Conservation (phyloP, 2,113 vertebrate species). For the Eulemur macaco region DNA sequence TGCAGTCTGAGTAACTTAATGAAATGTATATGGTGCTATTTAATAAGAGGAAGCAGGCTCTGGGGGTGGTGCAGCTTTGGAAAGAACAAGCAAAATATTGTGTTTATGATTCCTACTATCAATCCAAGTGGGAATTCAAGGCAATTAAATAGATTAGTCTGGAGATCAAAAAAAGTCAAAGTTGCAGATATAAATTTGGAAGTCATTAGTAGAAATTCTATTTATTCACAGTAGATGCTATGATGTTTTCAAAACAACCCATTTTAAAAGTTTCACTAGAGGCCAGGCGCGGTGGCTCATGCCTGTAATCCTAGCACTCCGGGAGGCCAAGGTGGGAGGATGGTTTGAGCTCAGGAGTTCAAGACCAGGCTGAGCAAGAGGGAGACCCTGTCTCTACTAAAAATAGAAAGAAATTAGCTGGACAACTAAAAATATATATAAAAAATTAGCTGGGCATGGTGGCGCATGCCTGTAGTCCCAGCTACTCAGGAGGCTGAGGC, state of each 20-base stretch:
- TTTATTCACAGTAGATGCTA: conserved; percentile 25
- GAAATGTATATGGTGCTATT: neutral
- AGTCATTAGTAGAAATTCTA: neutral
- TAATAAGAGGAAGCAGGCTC: neutral
- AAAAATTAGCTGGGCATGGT: too few relatives aligned
- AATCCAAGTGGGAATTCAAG: neutral
- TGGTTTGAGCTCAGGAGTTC: too few relatives aligned
- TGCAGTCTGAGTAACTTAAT: neutral
- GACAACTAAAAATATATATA: too few relatives aligned
- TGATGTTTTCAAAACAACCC: neutral
- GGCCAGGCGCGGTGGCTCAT: too few relatives aligned
- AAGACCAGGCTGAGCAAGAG: too few relatives aligned
- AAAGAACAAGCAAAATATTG: neutral
- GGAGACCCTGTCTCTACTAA: too few relatives aligned
- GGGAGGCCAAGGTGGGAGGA: too few relatives aligned
- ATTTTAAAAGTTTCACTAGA: conserved; percentile 28
- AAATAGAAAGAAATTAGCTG: too few relatives aligned
- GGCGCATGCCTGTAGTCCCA: too few relatives aligned
- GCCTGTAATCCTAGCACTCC: too few relatives aligned
- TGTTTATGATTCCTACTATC: neutral
- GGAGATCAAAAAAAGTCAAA: conserved; percentile 7
- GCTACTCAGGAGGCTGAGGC: too few relatives aligned
- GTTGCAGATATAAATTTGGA: neutral
- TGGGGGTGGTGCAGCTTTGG: neutral
- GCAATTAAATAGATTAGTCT: neutral